phyloP scores from a whole-genome alignment of 2,797 vertebrate species.

The Diplodus puntazzo region DNA sequence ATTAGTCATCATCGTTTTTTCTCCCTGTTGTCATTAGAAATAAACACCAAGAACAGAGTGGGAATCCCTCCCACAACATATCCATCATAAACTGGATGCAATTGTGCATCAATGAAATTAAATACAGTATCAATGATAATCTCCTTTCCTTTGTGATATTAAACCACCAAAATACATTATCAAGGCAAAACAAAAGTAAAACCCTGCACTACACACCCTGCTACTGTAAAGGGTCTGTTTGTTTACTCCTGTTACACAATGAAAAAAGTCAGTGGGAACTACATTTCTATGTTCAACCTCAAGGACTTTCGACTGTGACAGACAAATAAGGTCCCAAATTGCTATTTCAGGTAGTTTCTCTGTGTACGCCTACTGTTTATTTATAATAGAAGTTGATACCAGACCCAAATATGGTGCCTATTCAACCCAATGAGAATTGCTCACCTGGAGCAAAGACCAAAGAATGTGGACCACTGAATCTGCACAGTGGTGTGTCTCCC shows the following conservation, averaged over 20 bases:
- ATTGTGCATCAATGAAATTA: neutral
- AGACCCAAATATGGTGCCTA: too few species aligned
- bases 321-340: slow-evolving; percentile 7
- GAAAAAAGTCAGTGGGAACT: slow-evolving; percentile 13
- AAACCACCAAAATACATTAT: neutral
- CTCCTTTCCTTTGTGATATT: neutral
- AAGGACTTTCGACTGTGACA: slow-evolving; percentile 2
- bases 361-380: neutral
- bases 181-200: neutral
- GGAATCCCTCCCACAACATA: slow-evolving; percentile 10
- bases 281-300: slow-evolving; percentile 18
- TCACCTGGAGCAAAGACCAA: too few species aligned
- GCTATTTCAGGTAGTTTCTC: slow-evolving; percentile 4
- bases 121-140: neutral
- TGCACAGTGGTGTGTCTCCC: too few species aligned
- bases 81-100: neutral
- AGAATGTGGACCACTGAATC: too few species aligned
- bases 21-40: slow-evolving; percentile 29
- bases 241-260: slow-evolving; percentile 3
- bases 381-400: too few species aligned
- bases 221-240: slow-evolving; percentile 4
- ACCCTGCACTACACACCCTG: neutral
- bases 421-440: too few species aligned
- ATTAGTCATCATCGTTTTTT: slow-evolving; percentile 16
- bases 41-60: slow-evolving; percentile 9